Evolutionary conservation across 2,113 vertebrate genomes (phyloP), one percentile per base, ranked within the genome.

Genomic region (Oenanthe melanoleuca): DNA sequence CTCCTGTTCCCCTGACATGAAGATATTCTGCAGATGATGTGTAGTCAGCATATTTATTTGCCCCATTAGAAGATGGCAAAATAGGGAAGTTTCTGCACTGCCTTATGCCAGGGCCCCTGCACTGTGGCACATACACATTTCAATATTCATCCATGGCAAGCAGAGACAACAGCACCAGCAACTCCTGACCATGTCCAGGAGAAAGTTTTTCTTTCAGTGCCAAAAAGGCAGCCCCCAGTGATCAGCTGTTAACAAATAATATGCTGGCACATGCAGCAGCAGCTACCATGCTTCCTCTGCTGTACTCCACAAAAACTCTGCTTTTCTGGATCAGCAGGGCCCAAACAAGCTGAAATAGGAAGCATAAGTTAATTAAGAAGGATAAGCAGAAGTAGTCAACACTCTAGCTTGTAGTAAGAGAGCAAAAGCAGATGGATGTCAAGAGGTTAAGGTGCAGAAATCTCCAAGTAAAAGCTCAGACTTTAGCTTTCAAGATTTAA

Each of bases 321-420:
- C 75, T 94, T 56, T 88, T 92, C 88, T 93, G 80, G 75, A 96
- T 94, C 69, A 90, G 80, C 67, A 90, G 72, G 91, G 82, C 72
- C 56, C 74, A 90, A 92, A 82, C 14, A 59, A 80, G 60, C 59
- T 64, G 72, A 86, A 95, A 93, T 22, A 71, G 26, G 56, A 56
- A 95, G 64, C 60, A 74, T 26, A 80, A 77, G 67, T 90, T 88
- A 73, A 94, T 93, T 73, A 88, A 90, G 59, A 88, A 61, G 80
- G 72, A 59, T 83, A 95, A 93, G 79, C 2, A 86, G 66, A 82
- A 77, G 82, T 4, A 83, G 88, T 73, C 0, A 0, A 80, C 79
- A 40, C 18, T n/a, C 50, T 55, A n/a, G 55, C 77, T 63, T 74
- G 72, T 38, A 45, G 67, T 12, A 86, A n/a, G 56, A 93, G 21